Evolutionary conservation across 2,113 vertebrate species (phyloP).

Genomic region (Sylvilagus bachmani): DNA sequence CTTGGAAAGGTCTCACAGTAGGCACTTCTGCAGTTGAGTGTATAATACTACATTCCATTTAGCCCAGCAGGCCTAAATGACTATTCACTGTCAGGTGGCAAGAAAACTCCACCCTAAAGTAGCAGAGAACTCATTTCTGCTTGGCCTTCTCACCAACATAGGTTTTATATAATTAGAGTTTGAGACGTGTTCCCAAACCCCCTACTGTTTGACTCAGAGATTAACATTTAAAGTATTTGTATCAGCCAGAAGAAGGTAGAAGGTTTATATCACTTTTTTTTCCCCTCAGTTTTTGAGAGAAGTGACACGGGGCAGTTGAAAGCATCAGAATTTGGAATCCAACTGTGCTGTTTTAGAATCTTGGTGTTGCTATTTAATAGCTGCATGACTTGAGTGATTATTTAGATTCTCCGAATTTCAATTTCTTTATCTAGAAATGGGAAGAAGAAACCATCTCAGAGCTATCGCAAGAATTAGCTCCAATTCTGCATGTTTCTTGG

Average conservation of each 20-base stretch:
- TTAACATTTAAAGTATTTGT: conserved; percentile 36
- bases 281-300: not conserved
- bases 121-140: conserved; percentile 39
- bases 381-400: not conserved
- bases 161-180: conserved; percentile 48
- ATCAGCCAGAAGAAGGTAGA: not conserved
- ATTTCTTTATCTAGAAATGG: conserved; percentile 43
- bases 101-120: conserved; percentile 15
- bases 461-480: conserved; percentile 13
- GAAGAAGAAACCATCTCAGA: not conserved
- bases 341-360: not conserved
- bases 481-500: conserved; percentile 20
- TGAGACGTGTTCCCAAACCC: not conserved
- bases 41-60: conserved; percentile 27
- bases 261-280: not conserved
- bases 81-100: not conserved
- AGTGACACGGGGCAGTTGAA: not conserved
- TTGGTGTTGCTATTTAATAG: not conserved
- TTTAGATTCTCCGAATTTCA: not conserved
- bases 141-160: conserved; percentile 36
- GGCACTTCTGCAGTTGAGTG: not conserved
- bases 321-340: not conserved
- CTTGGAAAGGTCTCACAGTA: conserved; percentile 22
- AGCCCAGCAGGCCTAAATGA: conserved; percentile 27
- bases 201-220: conserved; percentile 51